Evolutionary conservation across 2,888 invertebrate species (phyloP).

Genomic region (Serrognathus titanus): DNA sequence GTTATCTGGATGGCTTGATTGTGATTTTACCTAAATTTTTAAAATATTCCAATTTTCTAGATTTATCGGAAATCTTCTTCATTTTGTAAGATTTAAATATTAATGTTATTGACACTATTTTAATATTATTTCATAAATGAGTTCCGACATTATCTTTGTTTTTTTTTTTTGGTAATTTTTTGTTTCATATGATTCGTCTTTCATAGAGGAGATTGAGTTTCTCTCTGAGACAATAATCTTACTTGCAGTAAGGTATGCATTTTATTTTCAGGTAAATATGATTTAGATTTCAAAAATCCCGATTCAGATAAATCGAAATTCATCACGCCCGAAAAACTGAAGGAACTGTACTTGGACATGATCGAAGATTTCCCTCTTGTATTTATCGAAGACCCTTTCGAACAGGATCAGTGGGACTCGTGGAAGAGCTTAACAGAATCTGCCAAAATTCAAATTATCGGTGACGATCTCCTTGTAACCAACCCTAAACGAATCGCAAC

Average conservation of each 20-base stretch:
- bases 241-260: not conserved
- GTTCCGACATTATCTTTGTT: no score
- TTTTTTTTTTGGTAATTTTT: no score
- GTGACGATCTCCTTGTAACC: slow-evolving; percentile 92
- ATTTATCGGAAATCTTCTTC: no score
- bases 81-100: no score
- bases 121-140: no score
- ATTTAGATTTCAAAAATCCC: slow-evolving; percentile 95
- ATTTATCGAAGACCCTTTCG: slow-evolving; percentile 97
- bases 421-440: slow-evolving; percentile 75
- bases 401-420: slow-evolving; percentile 96
- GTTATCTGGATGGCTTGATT: no score
- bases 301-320: slow-evolving; percentile 76
- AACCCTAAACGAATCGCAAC: slow-evolving; percentile 88
- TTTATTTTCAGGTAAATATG: slow-evolving; percentile 55
- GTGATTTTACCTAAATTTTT: no score
- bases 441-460: slow-evolving; percentile 80
- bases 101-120: no score
- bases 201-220: no score
- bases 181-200: no score
- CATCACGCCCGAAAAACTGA: slow-evolving; percentile 76
- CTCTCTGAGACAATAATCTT: no score
- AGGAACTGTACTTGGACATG: slow-evolving; percentile 81
- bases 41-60: no score
- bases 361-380: slow-evolving; percentile 75